A percentile compares a stretch with the other conserved stretches of the same genome.
phyloP scores from a whole-genome alignment of 2,797 vertebrate species.

The Loriculus beryllinus region DNA sequence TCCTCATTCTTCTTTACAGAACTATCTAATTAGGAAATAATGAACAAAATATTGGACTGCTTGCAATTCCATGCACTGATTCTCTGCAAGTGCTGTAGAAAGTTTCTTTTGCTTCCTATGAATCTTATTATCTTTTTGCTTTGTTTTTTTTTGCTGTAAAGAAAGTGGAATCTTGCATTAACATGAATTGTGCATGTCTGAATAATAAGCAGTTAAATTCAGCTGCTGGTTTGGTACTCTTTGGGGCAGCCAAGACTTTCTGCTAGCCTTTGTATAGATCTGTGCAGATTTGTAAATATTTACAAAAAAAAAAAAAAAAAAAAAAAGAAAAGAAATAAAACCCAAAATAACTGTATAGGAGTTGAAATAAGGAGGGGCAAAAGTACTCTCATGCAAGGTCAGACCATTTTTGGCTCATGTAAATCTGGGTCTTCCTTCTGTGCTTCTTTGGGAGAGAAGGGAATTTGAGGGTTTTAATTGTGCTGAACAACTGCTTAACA shows the following conservation, averaged over 20 bases:
- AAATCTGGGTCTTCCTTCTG: not conserved
- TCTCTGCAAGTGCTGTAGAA: not conserved
- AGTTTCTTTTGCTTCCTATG: not conserved
- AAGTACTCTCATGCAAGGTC: not conserved
- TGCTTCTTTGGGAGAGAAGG: not conserved
- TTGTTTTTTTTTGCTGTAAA: not conserved
- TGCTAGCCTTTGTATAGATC: not conserved
- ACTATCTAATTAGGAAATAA: constrained; percentile 42
- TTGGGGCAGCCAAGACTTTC: not conserved
- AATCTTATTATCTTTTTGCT: not conserved
- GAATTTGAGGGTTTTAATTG: not conserved
- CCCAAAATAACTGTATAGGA: not conserved
- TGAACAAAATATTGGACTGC: constrained; percentile 4
- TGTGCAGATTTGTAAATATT: not conserved
- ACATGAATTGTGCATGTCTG: not conserved
- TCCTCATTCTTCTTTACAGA: constrained; percentile 35
- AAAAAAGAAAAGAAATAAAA: not conserved
- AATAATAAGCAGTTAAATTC: not conserved
- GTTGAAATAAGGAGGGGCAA: not conserved
- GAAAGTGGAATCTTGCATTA: not conserved
- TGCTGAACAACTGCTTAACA: not conserved
- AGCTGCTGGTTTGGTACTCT: not conserved
- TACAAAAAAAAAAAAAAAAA: not conserved
- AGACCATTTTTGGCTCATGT: not conserved
- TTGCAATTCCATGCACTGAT: not conserved